Percentiles rank a stretch among this genome's conserved stretches.
Evolutionary conservation across 23 tunicate species (phyloP).

Genomic region (Trididemnum miniatum): DNA sequence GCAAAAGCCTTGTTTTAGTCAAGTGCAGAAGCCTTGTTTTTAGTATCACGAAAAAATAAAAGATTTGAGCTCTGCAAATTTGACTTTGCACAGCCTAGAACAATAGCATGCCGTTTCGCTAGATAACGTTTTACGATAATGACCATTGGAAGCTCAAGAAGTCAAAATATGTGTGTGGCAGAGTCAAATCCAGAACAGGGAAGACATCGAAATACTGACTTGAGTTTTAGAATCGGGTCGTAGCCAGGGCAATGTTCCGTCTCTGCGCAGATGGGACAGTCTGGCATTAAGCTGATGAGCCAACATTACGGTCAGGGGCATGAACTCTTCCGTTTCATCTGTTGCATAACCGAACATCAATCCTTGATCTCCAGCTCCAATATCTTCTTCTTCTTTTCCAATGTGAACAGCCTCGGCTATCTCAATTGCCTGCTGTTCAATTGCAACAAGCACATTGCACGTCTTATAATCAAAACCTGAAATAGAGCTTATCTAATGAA

Average conservation of each 20-base stretch:
- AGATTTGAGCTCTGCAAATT: too few species aligned
- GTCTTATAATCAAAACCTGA: constrained; percentile 94
- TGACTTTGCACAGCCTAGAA: too few species aligned
- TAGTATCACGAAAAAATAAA: too few species aligned
- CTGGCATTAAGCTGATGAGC: constrained; percentile 82
- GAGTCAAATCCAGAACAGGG: too few species aligned
- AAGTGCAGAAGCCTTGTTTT: too few species aligned
- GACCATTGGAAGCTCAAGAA: too few species aligned
- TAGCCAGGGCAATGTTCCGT: constrained; percentile 86
- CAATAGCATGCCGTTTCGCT: too few species aligned
- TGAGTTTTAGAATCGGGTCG: constrained; percentile 99
- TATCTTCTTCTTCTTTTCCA: constrained; percentile 93
- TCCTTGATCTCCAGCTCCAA: constrained; percentile 99
- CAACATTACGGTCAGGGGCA: constrained; percentile 93
- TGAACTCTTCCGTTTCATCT: constrained; percentile 97
- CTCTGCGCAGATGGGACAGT: constrained; percentile 71
- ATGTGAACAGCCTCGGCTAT: constrained; percentile 96
- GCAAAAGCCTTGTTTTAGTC: too few species aligned
- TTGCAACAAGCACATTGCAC: constrained; percentile 88
- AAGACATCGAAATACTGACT: constrained; percentile 22
- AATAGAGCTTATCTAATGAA: constrained; percentile 10
- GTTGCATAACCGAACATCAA: constrained; percentile 99
- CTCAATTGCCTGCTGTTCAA: constrained; percentile 90
- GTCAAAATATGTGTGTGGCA: too few species aligned
- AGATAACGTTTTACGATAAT: too few species aligned